phyloP scores from a whole-genome alignment of 2,888 invertebrate genomes.

The Tetramorium bicarinatum region DNA sequence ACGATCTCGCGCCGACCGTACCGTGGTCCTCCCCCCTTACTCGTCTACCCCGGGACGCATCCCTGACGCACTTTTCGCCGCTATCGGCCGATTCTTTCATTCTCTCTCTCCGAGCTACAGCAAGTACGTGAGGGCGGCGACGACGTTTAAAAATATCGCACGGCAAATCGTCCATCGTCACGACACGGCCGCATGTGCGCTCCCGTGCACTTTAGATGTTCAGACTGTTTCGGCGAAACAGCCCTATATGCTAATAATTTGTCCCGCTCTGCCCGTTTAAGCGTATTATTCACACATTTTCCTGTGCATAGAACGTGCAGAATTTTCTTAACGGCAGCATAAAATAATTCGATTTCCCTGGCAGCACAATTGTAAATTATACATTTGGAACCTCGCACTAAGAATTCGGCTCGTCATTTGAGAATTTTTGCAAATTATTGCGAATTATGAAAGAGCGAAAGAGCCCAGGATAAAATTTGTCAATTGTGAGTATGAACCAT shows the following conservation, averaged over 20 bases:
- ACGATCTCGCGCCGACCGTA: slow-evolving; percentile 65
- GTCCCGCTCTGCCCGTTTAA: background rate
- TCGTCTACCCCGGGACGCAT: slow-evolving; percentile 44
- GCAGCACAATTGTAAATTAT: background rate
- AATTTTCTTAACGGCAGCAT: background rate
- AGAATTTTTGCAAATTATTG: background rate
- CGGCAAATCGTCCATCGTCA: slow-evolving; percentile 67
- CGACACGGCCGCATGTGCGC: background rate
- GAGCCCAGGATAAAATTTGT: background rate
- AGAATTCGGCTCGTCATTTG: background rate
- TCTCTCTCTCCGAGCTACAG: slow-evolving; percentile 59
- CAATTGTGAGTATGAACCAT: background rate
- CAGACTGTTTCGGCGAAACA: slow-evolving; percentile 12
- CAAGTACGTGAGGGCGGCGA: slow-evolving; percentile 67
- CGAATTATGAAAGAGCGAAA: no score
- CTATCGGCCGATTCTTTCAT: slow-evolving; percentile 74
- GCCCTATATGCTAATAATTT: slow-evolving; percentile 10
- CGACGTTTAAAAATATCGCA: slow-evolving; percentile 75
- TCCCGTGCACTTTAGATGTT: background rate
- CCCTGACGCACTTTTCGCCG: slow-evolving; percentile 71
- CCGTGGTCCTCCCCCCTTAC: slow-evolving; percentile 9
- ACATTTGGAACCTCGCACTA: background rate
- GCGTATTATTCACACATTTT: background rate
- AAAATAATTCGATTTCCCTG: background rate
- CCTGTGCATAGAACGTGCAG: background rate